Evolutionary conservation across 2,797 vertebrate species (phyloP).

Genomic region (Neostethus bicornis): DNA sequence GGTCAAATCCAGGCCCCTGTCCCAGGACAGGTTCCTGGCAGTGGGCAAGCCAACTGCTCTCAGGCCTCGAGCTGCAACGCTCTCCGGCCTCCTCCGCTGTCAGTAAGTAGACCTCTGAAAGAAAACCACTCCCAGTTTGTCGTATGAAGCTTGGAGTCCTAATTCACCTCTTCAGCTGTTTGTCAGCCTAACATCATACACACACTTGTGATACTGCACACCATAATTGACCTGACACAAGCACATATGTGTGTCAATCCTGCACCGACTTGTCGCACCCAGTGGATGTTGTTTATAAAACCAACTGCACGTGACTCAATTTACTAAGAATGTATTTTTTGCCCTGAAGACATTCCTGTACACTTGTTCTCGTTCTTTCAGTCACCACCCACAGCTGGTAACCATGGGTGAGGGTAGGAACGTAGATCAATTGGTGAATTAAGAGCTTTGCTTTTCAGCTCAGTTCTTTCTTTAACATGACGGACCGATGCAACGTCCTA

Average conservation of each 20-base stretch:
- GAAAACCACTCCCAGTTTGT: constrained; percentile 11
- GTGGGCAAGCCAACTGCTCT: constrained; percentile 73
- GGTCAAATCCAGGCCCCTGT: constrained; percentile 63
- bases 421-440: too few relatives aligned
- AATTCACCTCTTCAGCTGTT: constrained; percentile 19
- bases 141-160: constrained; percentile 53
- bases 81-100: constrained; percentile 77
- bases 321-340: too few relatives aligned
- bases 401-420: too few relatives aligned
- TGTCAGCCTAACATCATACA: constrained; percentile 34
- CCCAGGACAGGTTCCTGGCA: constrained; percentile 64
- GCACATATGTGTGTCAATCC: not conserved
- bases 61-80: constrained; percentile 79
- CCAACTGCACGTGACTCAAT: not conserved
- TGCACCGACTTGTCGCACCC: not conserved
- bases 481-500: too few relatives aligned
- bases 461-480: too few relatives aligned
- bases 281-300: not conserved
- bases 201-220: not conserved
- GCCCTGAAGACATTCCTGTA: not conserved
- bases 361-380: too few relatives aligned
- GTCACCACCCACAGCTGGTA: too few relatives aligned
- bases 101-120: constrained; percentile 83
- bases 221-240: not conserved
- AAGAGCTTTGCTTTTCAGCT: too few relatives aligned